phyloP scores from a whole-genome alignment of 2,888 invertebrate genomes.

The Chirona hameri region DNA sequence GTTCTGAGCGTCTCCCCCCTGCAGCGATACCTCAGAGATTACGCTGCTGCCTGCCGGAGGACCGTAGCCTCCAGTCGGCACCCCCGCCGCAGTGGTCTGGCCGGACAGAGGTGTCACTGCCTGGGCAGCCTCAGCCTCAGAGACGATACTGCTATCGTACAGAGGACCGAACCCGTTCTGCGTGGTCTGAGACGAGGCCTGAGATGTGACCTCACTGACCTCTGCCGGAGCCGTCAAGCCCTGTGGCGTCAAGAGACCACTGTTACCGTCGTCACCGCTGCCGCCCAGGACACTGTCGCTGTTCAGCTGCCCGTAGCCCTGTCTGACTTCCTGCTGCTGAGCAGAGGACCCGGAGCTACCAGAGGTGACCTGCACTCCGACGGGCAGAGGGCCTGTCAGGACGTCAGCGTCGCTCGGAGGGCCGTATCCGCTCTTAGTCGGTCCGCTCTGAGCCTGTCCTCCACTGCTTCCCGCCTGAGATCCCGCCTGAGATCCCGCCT shows the following conservation, averaged over 20 bases:
- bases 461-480: too few relatives aligned
- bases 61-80: background rate
- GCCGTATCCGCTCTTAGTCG: background rate
- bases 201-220: background rate
- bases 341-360: background rate
- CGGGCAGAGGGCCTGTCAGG: background rate
- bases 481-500: too few relatives aligned
- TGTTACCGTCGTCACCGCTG: background rate
- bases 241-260: background rate
- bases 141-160: background rate
- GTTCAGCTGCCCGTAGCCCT: background rate
- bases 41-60: background rate
- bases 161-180: background rate
- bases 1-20: background rate
- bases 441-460: too few relatives aligned
- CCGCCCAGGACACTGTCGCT: background rate
- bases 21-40: background rate
- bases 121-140: background rate
- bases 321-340: background rate
- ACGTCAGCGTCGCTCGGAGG: background rate
- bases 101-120: background rate
- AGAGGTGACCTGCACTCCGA: background rate
- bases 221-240: background rate
- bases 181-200: background rate
- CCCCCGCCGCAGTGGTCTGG: background rate